Evolutionary conservation across 2,113 vertebrate species (phyloP).

Genomic region (Euleptes europaea): DNA sequence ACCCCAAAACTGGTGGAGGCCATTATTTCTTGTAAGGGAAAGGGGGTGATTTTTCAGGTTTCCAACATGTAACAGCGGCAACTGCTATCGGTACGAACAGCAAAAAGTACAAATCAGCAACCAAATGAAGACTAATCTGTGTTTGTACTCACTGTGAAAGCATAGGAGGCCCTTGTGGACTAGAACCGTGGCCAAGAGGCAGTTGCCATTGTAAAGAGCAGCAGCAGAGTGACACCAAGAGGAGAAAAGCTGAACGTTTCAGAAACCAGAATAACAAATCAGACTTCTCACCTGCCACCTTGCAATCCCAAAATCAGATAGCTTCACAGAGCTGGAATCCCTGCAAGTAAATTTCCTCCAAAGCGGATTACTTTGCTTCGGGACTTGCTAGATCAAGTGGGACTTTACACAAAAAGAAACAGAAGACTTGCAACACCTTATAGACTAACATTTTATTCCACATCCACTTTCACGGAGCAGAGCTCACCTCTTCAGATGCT

Average conservation of each 20-base stretch:
- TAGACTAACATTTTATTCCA: too few relatives aligned
- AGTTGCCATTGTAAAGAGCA: constrained; percentile 35
- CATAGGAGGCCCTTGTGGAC: background rate
- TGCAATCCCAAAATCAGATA: background rate
- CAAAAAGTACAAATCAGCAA: background rate
- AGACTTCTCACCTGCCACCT: background rate
- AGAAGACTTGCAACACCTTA: too few relatives aligned
- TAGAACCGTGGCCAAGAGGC: background rate
- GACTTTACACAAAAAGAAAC: too few relatives aligned
- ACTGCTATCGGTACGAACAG: background rate
- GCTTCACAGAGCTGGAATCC: too few relatives aligned
- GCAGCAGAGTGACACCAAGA: constrained; percentile 64
- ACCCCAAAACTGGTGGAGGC: too few relatives aligned
- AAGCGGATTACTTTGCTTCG: too few relatives aligned
- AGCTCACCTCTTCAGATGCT: too few relatives aligned
- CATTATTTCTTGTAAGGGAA: background rate
- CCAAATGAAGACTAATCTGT: background rate
- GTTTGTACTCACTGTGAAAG: background rate
- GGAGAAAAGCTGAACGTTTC: constrained; percentile 51
- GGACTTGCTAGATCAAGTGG: too few relatives aligned
- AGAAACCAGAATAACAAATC: constrained; percentile 8
- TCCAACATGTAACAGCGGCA: too few relatives aligned
- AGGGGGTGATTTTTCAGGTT: background rate
- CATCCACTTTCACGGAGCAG: too few relatives aligned
- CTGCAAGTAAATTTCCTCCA: too few relatives aligned